Base-by-base conservation (phyloP, 2,113 vertebrate species). In the Rhinogobius similis region DNA sequence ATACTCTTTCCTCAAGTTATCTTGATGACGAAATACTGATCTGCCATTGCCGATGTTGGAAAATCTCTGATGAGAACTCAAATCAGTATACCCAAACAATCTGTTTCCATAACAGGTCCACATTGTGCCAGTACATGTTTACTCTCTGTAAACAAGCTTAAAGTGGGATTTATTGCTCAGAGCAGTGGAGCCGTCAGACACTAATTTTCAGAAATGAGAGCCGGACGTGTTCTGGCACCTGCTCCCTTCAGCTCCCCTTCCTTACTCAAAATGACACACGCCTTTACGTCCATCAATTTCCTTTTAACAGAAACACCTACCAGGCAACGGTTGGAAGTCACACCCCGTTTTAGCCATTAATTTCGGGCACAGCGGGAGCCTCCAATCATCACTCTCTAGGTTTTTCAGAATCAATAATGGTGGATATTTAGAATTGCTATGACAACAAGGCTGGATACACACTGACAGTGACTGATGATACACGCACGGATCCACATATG, bases 401-500 rank as follows among this genome's bases (percentile, higher is more conserved):
- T 18, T 70, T 26, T 38, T 53, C 10, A 11, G 12, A 65, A 76
- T 70, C 65, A 69, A 66, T 75, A 68, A 20, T 63, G 56, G 74
- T 66, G 66, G 67, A 73, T 76, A 62, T 53, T 53, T 65, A 83
- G 55, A 24, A 67, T 43, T 46, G 43, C n/a, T 29, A 10, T 20
- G 59, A 52, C 58, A 44, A 62, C 27, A 20, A 7, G 41, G 50
- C 61, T 13, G 26, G 20, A 63, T 36, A 39, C 56, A 59, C 3
- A 20, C 6, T 61, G 44, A 44, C 58, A 0, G 8, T 66, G 73
- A 73, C 44, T 74, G 61, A 74, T 67, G 76, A 76, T 29, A 53
- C 58, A 74, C 50, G 18, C 75, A 78, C 41, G 41, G 32, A 77
- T 75, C 50, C 72, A 77, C 80, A 81, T 81, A 79, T 52, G 72